Conservation (phyloP, 2,113 vertebrate genomes). For the Brachyhypopomus occidentalis region DNA sequence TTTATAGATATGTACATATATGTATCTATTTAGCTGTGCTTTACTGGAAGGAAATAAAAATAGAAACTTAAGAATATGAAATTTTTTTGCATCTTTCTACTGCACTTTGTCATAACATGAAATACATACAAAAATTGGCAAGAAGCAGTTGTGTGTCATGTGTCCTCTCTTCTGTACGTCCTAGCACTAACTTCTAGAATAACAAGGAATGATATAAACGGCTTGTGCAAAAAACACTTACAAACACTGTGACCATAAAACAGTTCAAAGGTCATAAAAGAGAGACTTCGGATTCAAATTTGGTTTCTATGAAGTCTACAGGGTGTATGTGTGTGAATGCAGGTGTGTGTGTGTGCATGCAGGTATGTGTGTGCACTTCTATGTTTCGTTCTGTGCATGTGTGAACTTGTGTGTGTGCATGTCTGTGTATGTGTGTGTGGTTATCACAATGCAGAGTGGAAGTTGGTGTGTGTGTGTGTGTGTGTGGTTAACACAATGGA, state of each 20-base stretch:
- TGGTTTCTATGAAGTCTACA: neutral
- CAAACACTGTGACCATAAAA: constrained; percentile 5
- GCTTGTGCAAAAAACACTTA: constrained; percentile 31
- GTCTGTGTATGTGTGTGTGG: constrained; percentile 18
- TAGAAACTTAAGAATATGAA: constrained; percentile 11
- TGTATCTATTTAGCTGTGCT: constrained; percentile 34
- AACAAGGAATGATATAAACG: constrained; percentile 15
- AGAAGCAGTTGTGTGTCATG: neutral
- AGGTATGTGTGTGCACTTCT: neutral
- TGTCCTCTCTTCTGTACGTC: neutral
- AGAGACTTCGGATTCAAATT: neutral
- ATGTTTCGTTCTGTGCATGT: no score
- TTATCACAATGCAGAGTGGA: neutral
- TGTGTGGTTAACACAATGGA: constrained; percentile 57
- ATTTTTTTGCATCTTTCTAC: neutral
- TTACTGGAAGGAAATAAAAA: constrained; percentile 23
- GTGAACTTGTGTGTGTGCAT: no score
- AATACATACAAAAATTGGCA: neutral
- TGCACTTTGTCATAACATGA: neutral
- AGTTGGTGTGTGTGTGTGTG: constrained; percentile 13
- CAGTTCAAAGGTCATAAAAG: neutral
- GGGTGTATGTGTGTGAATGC: neutral
- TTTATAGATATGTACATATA: constrained; percentile 68
- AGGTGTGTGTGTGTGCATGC: neutral
- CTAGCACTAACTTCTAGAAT: neutral